Evolutionary conservation across 2,888 invertebrate species (phyloP), one percentile per base, ranked within the genome.

Genomic region (Drosophila ustulata): DNA sequence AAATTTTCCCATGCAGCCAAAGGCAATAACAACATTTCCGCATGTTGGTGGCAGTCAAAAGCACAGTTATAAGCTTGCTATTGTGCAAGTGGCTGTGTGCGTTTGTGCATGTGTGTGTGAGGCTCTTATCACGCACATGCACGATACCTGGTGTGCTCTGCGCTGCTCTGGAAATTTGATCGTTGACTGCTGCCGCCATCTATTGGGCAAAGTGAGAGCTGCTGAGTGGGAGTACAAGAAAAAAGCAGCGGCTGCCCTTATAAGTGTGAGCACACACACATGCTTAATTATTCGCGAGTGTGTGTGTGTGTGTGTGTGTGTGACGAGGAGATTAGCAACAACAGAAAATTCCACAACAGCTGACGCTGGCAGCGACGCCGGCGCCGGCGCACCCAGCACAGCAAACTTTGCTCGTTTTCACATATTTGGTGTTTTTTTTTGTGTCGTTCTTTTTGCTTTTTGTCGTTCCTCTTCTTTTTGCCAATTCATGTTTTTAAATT

Each of bases 401-500:
- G 39, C 56, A 64, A 74, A 78, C 51, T 57, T 68, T 73, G 59
- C 59, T 67, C 63, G 64, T 74, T 78, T 78, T 78, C 69, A 69
- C 47, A 74, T 68, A 62, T 65, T 68, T 75, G 51, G 46, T 49
- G 37, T 68, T 51, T 66, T 56, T 50, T 32, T 30, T 34, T 34
- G 34, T 34, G 34, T 34, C 11, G 11, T 55, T 25, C 57, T 65
- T 39, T 55, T 49, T 18, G 7, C 7, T 18, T 41, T 41, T 41
- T 41, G 13, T 41, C 52, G 64, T 52, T 68, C 39, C 55, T 52
- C 61, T 63, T 50, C 37, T 49, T 73, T 78, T 71, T 80, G 82
- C 70, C 74, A 70, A 80, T 82, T 82, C 89, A 88, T 82, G 80
- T 71, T 86, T 74, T 69, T 77, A 88, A 82, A 85, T 82, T 79